These are phyloP conservation scores for Disparrhopalites patrizii DNA, from an alignment of 2,888 invertebrate species.

Conservation along the genomic window DNA sequence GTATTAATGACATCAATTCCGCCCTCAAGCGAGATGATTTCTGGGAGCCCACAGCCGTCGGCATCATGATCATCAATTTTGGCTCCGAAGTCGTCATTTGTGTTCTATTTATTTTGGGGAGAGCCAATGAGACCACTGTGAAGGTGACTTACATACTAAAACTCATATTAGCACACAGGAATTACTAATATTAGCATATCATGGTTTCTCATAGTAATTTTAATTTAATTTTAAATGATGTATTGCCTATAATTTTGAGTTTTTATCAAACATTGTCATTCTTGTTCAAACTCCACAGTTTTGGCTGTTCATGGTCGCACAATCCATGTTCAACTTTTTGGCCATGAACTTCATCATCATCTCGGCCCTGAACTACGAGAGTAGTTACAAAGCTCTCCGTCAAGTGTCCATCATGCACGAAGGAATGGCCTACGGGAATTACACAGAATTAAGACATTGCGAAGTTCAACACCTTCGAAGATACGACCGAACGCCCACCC, in stretches of 20 bases:
- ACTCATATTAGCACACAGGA: too few species aligned
- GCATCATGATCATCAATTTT: neutral
- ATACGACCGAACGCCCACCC: too few species aligned
- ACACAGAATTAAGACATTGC: neutral
- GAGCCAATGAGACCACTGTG: neutral
- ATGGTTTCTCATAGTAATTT: too few species aligned
- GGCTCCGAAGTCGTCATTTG: neutral
- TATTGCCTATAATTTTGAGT: too few species aligned
- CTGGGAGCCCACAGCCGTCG: neutral
- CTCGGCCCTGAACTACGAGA: slow-evolving; percentile 1
- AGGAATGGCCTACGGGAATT: neutral
- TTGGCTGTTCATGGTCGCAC: neutral
- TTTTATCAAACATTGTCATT: too few species aligned
- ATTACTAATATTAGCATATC: too few species aligned
- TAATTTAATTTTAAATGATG: too few species aligned
- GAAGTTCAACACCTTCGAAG: neutral
- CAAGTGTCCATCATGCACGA: neutral
- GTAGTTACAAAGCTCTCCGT: neutral
- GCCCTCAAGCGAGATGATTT: too few species aligned
- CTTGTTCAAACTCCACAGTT: too few species aligned
- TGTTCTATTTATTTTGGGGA: neutral
- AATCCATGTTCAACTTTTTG: too few species aligned
- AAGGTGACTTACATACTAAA: neutral
- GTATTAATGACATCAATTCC: too few species aligned
- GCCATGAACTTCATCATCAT: too few species aligned